These are phyloP conservation scores for Diaprepes abbreviatus DNA, from an alignment of 2,888 invertebrate species.

Conservation along the genomic window DNA sequence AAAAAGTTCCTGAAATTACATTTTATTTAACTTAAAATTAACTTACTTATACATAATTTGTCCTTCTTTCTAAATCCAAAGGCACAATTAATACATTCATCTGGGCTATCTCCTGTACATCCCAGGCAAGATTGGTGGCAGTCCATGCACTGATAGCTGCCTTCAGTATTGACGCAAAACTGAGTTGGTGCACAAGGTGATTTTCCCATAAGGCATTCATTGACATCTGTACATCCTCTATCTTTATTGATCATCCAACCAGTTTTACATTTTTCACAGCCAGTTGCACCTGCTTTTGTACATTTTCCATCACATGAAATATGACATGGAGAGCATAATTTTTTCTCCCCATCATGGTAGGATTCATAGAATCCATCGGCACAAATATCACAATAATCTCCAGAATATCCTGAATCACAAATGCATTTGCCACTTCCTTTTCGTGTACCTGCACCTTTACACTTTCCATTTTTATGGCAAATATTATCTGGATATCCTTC, in stretches of 20 bases:
- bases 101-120: conserved; percentile 91
- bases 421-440: conserved; percentile 93
- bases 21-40: background rate
- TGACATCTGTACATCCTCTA: conserved; percentile 85
- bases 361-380: conserved; percentile 79
- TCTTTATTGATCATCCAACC: conserved; percentile 84
- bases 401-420: conserved; percentile 87
- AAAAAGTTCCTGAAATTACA: too few relatives aligned
- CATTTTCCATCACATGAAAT: conserved; percentile 84
- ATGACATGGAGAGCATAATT: conserved; percentile 86
- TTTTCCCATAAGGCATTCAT: conserved; percentile 81
- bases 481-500: conserved; percentile 79
- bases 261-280: conserved; percentile 75
- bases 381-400: conserved; percentile 85
- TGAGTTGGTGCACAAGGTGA: conserved; percentile 75
- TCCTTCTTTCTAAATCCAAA: conserved; percentile 79
- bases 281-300: conserved; percentile 78
- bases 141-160: conserved; percentile 83
- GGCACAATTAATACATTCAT: conserved; percentile 89
- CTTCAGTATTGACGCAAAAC: conserved; percentile 92
- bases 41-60: conserved; percentile 82
- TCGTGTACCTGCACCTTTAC: conserved; percentile 88
- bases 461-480: conserved; percentile 86
- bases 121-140: conserved; percentile 89
- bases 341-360: conserved; percentile 80